Conservation (phyloP, 1,140 invertebrate species). For the Dinoponera quadriceps region DNA sequence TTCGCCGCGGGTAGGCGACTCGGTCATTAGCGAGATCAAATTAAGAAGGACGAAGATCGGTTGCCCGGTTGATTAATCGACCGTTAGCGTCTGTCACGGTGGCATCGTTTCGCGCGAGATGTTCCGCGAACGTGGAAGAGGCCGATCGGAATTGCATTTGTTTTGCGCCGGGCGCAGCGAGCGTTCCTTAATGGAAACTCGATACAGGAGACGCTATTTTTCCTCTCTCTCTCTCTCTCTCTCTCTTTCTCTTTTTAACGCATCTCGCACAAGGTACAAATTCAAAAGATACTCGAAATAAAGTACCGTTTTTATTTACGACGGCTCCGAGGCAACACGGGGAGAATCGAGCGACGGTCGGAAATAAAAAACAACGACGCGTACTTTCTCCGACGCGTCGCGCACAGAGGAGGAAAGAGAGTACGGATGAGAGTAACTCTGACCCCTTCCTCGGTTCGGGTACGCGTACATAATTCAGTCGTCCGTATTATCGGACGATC, state of each 20-base stretch:
- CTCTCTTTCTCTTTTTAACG: too few relatives aligned
- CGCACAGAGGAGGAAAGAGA: neutral
- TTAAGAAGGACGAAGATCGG: neutral
- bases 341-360: neutral
- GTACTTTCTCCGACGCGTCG: conserved; percentile 11
- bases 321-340: neutral
- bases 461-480: conserved; percentile 42
- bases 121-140: too few relatives aligned
- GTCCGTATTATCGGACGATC: conserved; percentile 6
- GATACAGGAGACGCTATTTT: neutral
- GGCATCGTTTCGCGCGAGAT: neutral
- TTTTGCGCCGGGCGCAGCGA: neutral
- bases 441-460: conserved; percentile 2
- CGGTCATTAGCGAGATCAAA: neutral
- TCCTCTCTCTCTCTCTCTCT: too few relatives aligned
- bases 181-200: neutral
- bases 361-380: conserved; percentile 11
- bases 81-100: neutral
- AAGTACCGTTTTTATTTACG: neutral
- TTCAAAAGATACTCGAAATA: neutral
- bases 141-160: neutral
- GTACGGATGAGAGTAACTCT: neutral
- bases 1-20: neutral
- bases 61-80: neutral
- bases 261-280: too few relatives aligned